These are phyloP conservation scores for Trissolcus japonicus DNA, from an alignment of 2,888 invertebrate genomes.

Conservation along the genomic window DNA sequence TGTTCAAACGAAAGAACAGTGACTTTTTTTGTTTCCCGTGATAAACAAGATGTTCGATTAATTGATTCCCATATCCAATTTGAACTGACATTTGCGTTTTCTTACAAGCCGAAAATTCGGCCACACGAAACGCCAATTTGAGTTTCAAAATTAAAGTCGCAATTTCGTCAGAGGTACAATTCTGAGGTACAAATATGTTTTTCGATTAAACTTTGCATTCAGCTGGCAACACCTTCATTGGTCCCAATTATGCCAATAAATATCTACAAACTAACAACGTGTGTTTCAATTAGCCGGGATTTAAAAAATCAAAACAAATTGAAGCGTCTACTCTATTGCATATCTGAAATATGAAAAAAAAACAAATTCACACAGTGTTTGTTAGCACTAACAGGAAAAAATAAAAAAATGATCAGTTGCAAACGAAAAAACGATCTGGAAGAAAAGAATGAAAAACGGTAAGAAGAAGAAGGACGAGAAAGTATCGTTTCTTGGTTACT, in stretches of 20 bases:
- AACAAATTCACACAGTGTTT: constrained; percentile 1
- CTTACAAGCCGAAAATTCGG: constrained; percentile 2
- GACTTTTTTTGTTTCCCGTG: constrained; percentile 34
- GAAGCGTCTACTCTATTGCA: too few species aligned
- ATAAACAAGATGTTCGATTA: constrained; percentile 47
- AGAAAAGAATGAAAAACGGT: constrained; percentile 38
- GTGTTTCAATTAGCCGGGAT: too few species aligned
- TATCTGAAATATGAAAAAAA: too few species aligned
- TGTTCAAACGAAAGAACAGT: constrained; percentile 38
- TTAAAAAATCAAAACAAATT: too few species aligned
- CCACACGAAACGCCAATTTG: constrained; percentile 11
- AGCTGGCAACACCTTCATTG: too few species aligned
- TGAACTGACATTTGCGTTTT: constrained; percentile 17
- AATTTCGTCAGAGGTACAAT: too few species aligned
- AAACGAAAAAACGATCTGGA: constrained; percentile 1
- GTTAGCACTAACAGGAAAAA: constrained; percentile 17
- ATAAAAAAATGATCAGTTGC: constrained; percentile 6
- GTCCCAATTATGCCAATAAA: background rate
- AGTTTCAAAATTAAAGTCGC: constrained; percentile 11
- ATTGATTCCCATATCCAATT: constrained; percentile 44
- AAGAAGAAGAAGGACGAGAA: constrained; percentile 19
- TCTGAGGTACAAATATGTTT: too few species aligned
- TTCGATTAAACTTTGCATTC: too few species aligned
- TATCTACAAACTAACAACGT: background rate
- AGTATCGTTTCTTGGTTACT: constrained; percentile 53